These are phyloP conservation scores for Theristicus caerulescens DNA, from an alignment of 2,113 vertebrate genomes.

Conservation along the genomic window DNA sequence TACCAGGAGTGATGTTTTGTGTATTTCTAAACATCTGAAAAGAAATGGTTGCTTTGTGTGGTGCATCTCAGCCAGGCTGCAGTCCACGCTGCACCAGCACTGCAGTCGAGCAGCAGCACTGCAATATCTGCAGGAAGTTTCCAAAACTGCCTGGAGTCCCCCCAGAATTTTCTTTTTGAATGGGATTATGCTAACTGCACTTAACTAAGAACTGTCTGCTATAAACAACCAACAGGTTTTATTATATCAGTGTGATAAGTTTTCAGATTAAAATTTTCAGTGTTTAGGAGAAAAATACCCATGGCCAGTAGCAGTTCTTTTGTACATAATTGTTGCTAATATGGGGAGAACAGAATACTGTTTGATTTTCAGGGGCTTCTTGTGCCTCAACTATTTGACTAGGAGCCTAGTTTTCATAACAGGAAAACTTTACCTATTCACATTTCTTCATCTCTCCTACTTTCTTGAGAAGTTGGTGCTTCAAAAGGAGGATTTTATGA, in stretches of 20 bases:
- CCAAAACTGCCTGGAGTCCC: background rate
- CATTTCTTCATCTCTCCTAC: background rate
- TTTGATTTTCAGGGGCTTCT: background rate
- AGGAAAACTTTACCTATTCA: background rate
- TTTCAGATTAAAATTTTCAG: background rate
- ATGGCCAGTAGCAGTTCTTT: background rate
- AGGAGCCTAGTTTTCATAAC: background rate
- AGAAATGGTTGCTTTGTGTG: background rate
- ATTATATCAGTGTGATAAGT: background rate
- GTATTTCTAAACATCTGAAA: background rate
- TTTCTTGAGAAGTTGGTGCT: background rate
- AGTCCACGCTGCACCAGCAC: background rate
- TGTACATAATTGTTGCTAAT: background rate
- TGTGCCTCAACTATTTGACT: background rate
- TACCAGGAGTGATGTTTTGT: background rate
- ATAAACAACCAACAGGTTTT: background rate
- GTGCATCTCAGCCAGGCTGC: background rate
- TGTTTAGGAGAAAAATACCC: background rate
- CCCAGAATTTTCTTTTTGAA: background rate
- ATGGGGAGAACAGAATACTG: background rate
- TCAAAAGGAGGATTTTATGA: background rate
- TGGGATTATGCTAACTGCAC: background rate
- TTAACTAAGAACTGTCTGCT: background rate
- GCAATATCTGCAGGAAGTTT: background rate
- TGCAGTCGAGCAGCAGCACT: rapidly evolving